Evolutionary conservation across 2,888 invertebrate genomes (phyloP), one percentile per base, ranked within the genome.

Genomic region (Lacanobia oleracea): DNA sequence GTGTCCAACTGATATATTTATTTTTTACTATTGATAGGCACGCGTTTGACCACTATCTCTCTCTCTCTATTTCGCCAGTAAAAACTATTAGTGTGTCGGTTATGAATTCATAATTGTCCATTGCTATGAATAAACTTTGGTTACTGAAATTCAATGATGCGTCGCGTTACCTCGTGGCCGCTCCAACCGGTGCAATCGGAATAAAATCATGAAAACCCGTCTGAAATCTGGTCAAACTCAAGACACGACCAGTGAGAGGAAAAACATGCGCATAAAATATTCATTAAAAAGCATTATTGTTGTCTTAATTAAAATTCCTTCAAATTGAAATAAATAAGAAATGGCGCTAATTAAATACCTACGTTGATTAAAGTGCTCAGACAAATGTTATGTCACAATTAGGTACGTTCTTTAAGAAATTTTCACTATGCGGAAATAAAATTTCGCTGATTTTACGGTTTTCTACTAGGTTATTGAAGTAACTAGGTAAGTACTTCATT

Each of bases 271-370:
- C 18, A 40, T 50, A 50, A n/a, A 65, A n/a, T 12, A 14, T 8
- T 60, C 9, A 60, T 77, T 82, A 62, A 71, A 60, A 62, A n/a
- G 45, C 45, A 51, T 60, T 57, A 61, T 33, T 50, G 23, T 57
- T 21, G 6, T 62, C 45, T 63, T 56, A 50, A 76, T 74, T 63
- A 50, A 80, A 71, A 76, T 68, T 71, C 67, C 27, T n/a, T 23
- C 21, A 48, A 23, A 62, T 37, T 8, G 0, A 51, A 76, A 62
- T 67, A 59, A 67, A 71, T 45, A 62, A 54, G 18, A 21, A 67
- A 67, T 67, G 16, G 43, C 51, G 14, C 59, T 83, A 75, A 80
- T 75, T 64, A 48, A 54, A 40, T 56, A 27, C 3, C 27, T 27
- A 71, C 18, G 53, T 68, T 51, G 21, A 50, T 45, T 51, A 56